phyloP scores from a whole-genome alignment of 2,888 invertebrate genomes.

The Ferdinandea cuprea region DNA sequence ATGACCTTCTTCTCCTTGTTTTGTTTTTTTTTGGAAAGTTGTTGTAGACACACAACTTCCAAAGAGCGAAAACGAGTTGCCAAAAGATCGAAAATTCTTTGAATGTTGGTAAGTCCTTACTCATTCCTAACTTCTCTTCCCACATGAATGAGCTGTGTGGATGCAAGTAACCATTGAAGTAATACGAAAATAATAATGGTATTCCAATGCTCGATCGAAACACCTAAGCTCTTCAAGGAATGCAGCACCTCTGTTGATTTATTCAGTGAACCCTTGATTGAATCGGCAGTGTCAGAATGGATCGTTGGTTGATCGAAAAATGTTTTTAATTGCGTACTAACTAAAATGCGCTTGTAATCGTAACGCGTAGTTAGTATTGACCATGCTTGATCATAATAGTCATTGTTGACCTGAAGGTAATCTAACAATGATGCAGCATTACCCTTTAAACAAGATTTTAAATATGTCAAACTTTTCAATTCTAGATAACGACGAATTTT shows the following conservation, averaged over 20 bases:
- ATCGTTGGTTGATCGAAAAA: constrained; percentile 22
- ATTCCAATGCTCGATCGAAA: constrained; percentile 11
- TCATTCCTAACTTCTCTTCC: constrained; percentile 28
- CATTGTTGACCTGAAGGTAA: constrained; percentile 12
- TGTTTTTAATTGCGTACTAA: constrained; percentile 10
- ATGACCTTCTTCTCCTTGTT: neutral
- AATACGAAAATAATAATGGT: constrained; percentile 4
- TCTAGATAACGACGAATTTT: neutral
- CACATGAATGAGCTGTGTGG: constrained; percentile 34
- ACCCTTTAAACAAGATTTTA: constrained; percentile 14
- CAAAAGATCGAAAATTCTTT: constrained; percentile 8
- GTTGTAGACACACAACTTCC: constrained; percentile 5
- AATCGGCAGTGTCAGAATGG: neutral
- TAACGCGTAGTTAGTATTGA: constrained; percentile 22
- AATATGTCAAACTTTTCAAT: neutral
- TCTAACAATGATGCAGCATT: neutral
- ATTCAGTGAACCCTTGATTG: too few species aligned
- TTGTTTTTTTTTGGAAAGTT: neutral
- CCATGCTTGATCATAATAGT: constrained; percentile 26
- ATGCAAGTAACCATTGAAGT: neutral
- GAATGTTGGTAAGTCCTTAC: constrained; percentile 6
- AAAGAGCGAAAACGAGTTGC: constrained; percentile 28
- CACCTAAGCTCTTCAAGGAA: neutral
- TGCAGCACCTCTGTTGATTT: too few species aligned
- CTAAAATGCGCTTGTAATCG: constrained; percentile 34